These are phyloP conservation scores for Buathra laborator DNA, from an alignment of 2,888 invertebrate species.

Conservation along the genomic window DNA sequence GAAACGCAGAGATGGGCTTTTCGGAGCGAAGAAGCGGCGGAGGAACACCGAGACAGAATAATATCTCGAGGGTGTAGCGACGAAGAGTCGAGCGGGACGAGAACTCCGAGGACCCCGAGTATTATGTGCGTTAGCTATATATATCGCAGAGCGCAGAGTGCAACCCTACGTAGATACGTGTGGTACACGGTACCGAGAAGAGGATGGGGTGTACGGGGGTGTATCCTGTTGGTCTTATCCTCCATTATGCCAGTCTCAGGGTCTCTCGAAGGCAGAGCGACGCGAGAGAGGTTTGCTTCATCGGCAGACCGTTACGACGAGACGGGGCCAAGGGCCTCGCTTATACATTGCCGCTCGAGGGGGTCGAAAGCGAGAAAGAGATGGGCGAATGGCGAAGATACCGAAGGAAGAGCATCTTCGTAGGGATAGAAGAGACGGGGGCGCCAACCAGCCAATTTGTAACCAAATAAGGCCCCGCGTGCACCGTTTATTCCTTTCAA, in stretches of 20 bases:
- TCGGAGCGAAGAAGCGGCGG: constrained; percentile 13
- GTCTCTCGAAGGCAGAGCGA: constrained; percentile 13
- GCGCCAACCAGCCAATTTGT: constrained; percentile 75
- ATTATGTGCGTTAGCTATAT: constrained; percentile 27
- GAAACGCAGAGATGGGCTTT: constrained; percentile 21
- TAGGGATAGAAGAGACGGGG: constrained; percentile 35
- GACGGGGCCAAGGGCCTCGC: constrained; percentile 1
- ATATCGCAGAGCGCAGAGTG: not conserved
- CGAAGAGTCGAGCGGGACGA: constrained; percentile 8
- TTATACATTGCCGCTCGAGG: constrained; percentile 1
- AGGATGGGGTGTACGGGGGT: constrained; percentile 7
- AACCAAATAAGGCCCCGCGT: constrained; percentile 76
- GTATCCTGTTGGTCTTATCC: constrained; percentile 48
- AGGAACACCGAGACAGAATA: constrained; percentile 46
- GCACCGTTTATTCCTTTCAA: constrained; percentile 76
- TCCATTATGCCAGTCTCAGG: constrained; percentile 33
- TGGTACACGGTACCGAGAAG: not conserved
- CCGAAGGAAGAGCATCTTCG: constrained; percentile 16
- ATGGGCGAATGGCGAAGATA: constrained; percentile 24
- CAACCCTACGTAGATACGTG: not conserved
- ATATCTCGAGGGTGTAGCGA: constrained; percentile 51
- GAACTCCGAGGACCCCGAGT: constrained; percentile 12
- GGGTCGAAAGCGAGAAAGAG: constrained; percentile 23
- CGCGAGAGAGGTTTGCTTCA: constrained; percentile 53
- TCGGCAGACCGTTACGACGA: constrained; percentile 55